Evolutionary conservation across 2,888 invertebrate genomes (phyloP).

Genomic region (Limnephilus lunatus): DNA sequence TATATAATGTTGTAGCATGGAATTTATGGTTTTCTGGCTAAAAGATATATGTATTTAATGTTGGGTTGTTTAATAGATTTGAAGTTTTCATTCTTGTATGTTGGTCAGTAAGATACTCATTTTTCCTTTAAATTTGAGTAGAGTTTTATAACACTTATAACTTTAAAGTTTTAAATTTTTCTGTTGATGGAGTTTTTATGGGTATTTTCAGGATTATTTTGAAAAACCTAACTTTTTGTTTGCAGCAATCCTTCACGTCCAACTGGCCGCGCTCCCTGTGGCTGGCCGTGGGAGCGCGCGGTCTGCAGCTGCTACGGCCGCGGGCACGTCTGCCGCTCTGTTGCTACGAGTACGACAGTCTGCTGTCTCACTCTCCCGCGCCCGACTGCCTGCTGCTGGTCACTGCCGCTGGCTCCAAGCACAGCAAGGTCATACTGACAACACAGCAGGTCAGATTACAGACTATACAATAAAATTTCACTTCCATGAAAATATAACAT

Average conservation of each 20-base stretch:
- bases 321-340: constrained; percentile 92
- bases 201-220: too few species aligned
- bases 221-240: constrained; percentile 59
- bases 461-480: not conserved
- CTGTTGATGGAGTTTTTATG: too few species aligned
- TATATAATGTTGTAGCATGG: too few species aligned
- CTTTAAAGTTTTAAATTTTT: too few species aligned
- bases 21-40: too few species aligned
- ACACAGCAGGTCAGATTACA: constrained; percentile 86
- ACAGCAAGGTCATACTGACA: constrained; percentile 95
- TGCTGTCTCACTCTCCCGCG: constrained; percentile 94
- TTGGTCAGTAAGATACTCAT: too few species aligned
- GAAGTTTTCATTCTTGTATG: too few species aligned
- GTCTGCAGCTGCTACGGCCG: constrained; percentile 92
- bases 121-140: too few species aligned
- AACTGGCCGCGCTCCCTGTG: constrained; percentile 96
- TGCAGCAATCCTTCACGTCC: constrained; percentile 95
- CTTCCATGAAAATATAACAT: too few species aligned
- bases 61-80: too few species aligned
- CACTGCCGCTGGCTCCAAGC: constrained; percentile 92
- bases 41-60: too few species aligned
- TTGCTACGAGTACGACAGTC: constrained; percentile 93
- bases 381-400: constrained; percentile 95
- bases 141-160: too few species aligned
- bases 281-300: constrained; percentile 95